Evolutionary conservation across 2,113 vertebrate species (phyloP).

Genomic region (Dermatemys mawii): DNA sequence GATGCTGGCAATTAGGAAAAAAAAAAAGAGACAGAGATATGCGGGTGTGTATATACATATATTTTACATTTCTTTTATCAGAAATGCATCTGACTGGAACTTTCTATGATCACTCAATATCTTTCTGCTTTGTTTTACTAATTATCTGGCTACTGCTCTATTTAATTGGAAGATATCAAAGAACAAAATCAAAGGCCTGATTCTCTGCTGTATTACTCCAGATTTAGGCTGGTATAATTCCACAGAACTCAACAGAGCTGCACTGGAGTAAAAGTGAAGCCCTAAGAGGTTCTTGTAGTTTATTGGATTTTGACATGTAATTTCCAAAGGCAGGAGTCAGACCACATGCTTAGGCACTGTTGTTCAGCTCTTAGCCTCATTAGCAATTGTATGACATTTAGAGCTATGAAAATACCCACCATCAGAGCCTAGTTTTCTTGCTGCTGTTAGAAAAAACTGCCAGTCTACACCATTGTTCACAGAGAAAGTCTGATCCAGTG

Average conservation of each 20-base stretch:
- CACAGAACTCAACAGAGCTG: background rate
- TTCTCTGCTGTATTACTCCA: background rate
- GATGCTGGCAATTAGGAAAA: background rate
- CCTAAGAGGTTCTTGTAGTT: background rate
- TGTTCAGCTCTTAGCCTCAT: rapidly evolving
- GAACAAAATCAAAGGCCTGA: rapidly evolving
- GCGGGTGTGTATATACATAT: background rate
- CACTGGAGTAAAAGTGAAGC: background rate
- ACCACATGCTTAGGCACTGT: background rate
- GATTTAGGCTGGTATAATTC: background rate
- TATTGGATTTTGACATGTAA: background rate
- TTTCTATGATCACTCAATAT: background rate
- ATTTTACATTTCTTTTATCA: background rate
- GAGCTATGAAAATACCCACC: background rate
- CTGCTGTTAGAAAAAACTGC: background rate
- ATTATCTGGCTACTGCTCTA: background rate
- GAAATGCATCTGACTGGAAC: background rate
- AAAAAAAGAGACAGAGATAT: background rate
- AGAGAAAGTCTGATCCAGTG: background rate
- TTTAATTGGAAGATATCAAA: background rate
- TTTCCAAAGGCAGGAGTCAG: rapidly evolving
- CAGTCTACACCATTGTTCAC: background rate
- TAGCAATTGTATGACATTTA: background rate
- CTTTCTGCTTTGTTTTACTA: background rate
- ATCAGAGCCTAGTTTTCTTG: background rate